Evolutionary conservation across 2,888 invertebrate genomes (phyloP).

Genomic region (Podotricha telesiphe): DNA sequence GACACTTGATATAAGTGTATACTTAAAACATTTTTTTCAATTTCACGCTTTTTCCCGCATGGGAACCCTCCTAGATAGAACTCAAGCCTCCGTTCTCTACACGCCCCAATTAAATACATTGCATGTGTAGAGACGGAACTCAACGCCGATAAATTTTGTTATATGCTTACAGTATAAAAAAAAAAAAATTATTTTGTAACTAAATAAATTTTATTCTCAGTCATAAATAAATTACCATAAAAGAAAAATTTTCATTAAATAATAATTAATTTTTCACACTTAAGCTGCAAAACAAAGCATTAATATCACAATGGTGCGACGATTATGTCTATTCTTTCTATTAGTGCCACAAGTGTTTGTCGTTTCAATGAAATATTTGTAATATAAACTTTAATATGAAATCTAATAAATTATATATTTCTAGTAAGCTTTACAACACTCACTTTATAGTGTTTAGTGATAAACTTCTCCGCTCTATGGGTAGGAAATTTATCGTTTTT

Average conservation of each 20-base stretch:
- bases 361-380: background rate
- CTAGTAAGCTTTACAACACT: no score
- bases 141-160: no score
- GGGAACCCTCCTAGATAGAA: no score
- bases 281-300: constrained; percentile 17
- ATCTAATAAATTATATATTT: background rate
- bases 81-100: no score
- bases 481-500: no score
- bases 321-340: constrained; percentile 10
- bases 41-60: no score
- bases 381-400: background rate
- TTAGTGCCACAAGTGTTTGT: constrained; percentile 2
- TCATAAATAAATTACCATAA: constrained; percentile 11
- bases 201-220: background rate
- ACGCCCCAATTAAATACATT: no score
- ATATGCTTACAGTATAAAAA: background rate
- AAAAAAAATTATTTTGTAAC: background rate
- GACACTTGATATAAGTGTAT: no score
- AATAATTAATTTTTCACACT: constrained; percentile 14
- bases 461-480: no score
- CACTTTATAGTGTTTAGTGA: no score
- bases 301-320: constrained; percentile 12
- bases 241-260: background rate
- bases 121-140: no score
- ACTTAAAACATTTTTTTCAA: no score